Evolutionary conservation across 2,888 invertebrate species (phyloP).

Genomic region (Leptinotarsa peninsularis): DNA sequence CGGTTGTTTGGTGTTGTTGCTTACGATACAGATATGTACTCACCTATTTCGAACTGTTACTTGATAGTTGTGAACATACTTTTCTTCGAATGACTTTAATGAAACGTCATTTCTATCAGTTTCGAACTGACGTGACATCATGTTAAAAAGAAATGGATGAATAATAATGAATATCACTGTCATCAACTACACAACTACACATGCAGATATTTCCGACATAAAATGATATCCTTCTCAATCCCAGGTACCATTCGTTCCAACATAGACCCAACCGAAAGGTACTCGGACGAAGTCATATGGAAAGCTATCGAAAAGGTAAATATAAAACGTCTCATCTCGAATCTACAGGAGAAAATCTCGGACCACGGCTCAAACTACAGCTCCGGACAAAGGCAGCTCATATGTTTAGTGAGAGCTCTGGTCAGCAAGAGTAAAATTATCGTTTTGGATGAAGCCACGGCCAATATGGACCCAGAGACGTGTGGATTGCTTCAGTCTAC

Average conservation of each 20-base stretch:
- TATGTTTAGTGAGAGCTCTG: constrained; percentile 77
- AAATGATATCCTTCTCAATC: background rate
- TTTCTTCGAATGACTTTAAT: too few relatives aligned
- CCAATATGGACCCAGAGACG: constrained; percentile 83
- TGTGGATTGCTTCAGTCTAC: constrained; percentile 81
- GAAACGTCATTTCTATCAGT: too few relatives aligned
- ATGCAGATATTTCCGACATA: background rate
- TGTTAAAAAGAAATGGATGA: too few relatives aligned
- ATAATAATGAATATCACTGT: background rate
- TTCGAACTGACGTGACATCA: too few relatives aligned
- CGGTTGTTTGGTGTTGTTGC: too few relatives aligned
- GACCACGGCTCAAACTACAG: constrained; percentile 71
- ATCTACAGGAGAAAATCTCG: constrained; percentile 75
- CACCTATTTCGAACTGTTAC: too few relatives aligned
- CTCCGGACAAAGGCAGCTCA: constrained; percentile 73
- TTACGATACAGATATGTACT: too few relatives aligned
- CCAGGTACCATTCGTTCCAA: constrained; percentile 85
- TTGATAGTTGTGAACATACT: too few relatives aligned
- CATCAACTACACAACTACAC: background rate
- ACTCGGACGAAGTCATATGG: constrained; percentile 84
- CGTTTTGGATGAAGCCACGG: constrained; percentile 78
- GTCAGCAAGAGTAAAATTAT: constrained; percentile 64
- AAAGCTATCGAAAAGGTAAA: constrained; percentile 86
- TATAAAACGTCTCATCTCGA: constrained; percentile 74
- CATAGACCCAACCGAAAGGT: constrained; percentile 88